Evolutionary conservation across 2,888 invertebrate species (phyloP), one percentile per base, ranked within the genome.

Genomic region (Metellina segmentata): DNA sequence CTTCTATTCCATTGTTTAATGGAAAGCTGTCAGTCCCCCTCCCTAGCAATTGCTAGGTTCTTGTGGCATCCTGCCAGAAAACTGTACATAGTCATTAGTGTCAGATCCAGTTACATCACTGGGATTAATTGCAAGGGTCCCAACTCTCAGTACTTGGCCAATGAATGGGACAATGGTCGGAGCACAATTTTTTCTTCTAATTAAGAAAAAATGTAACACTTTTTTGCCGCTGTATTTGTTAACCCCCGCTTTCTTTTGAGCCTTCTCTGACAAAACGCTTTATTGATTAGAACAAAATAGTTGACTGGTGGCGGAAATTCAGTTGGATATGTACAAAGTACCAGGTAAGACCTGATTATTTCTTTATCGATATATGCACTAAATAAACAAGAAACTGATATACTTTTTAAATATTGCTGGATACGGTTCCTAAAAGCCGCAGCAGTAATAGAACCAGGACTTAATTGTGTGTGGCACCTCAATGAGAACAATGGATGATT

Each of bases 71-170:
- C 49, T 89, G 83, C 91, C 88, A 91, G 88, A 91, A 88, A 88
- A 83, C 75, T 91, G 85, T 83, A 91, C 91, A 85, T 88, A 85
- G 83, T 91, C 91, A 91, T 91, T 91, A 91, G 91, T 91, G 91
- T 91, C 91, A 88, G 91, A 72, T 88, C 34, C 91, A 89, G 88
- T 91, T 89, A 83, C 85, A 91, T 89, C 88, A 88, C 91, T 81
- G 49, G 85, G 81, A 91, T 91, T 91, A 89, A 91, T 91, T 91
- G 81, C 88, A 20, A 69, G 69, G 83, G 53, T 69, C 69, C 91
- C 19, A 72, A 91, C 78, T 87, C 71, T 49, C 78, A 78, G 87
- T 77, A 34, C 34, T 87, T 61, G 53, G 49, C 82, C 81, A 87
- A 87, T 91, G 87, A 87, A 87, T 91, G 78, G 75, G 70, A 87